Conservation (phyloP, 2,113 vertebrate genomes). For the Pogona vitticeps region DNA sequence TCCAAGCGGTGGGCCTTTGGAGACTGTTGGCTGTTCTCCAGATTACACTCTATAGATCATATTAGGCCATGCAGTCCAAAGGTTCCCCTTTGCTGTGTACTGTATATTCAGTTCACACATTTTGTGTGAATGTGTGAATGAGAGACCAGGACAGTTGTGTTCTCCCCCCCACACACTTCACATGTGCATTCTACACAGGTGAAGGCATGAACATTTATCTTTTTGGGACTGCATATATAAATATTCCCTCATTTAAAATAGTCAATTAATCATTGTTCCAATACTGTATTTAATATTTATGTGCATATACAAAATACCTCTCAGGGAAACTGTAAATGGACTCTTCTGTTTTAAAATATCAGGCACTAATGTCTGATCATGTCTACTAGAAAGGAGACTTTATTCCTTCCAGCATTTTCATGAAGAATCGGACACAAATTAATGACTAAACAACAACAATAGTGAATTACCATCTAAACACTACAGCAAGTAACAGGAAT, state of each 20-base stretch:
- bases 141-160: neutral
- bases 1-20: no score
- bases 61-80: no score
- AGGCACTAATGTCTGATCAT: neutral
- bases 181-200: neutral
- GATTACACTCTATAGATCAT: no score
- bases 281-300: neutral
- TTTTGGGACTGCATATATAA: neutral
- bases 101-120: neutral
- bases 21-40: no score
- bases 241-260: neutral
- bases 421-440: no score
- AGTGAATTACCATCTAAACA: no score
- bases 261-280: neutral
- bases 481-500: no score
- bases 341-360: neutral
- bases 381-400: neutral
- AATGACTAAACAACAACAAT: no score
- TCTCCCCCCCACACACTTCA: neutral
- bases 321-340: neutral
- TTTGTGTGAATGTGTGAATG: neutral
- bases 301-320: neutral
- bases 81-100: neutral
- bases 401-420: constrained; percentile 20
- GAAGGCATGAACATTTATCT: neutral